Evolutionary conservation across 2,797 vertebrate species (phyloP).

Genomic region (Amniataba percoides): DNA sequence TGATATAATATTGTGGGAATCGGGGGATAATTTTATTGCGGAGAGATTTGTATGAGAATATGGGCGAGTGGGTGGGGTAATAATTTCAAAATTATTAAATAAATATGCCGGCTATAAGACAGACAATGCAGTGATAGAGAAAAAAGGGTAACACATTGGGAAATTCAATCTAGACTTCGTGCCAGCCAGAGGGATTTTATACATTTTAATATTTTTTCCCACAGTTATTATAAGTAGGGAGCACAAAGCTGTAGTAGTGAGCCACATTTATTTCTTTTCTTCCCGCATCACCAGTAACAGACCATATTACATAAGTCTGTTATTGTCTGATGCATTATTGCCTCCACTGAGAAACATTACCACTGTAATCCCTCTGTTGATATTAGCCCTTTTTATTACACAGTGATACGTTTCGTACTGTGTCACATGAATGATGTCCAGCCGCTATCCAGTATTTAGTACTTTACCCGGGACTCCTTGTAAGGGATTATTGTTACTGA

Average conservation of each 20-base stretch:
- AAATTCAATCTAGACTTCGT: slow-evolving; percentile 63
- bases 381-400: slow-evolving; percentile 21
- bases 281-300: slow-evolving; percentile 26
- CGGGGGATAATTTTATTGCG: slow-evolving; percentile 73
- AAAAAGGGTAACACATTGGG: slow-evolving; percentile 11
- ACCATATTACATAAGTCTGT: slow-evolving; percentile 6
- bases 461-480: background rate
- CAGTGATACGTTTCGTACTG: slow-evolving; percentile 7
- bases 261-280: slow-evolving; percentile 14
- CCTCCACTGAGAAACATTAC: slow-evolving; percentile 29
- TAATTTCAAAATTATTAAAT: slow-evolving; percentile 56
- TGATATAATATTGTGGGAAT: slow-evolving; percentile 83
- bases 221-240: slow-evolving; percentile 8
- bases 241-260: slow-evolving; percentile 16
- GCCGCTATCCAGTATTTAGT: background rate
- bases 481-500: slow-evolving; percentile 5
- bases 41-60: slow-evolving; percentile 39
- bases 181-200: slow-evolving; percentile 48
- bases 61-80: slow-evolving; percentile 36
- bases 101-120: slow-evolving; percentile 41
- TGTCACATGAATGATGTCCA: slow-evolving; percentile 28
- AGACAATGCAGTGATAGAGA: slow-evolving; percentile 29
- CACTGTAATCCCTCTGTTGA: slow-evolving; percentile 23
- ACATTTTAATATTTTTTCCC: slow-evolving; percentile 41
- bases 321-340: slow-evolving; percentile 33